Evolutionary conservation across 2,888 invertebrate genomes (phyloP).

Genomic region (Oligia strigilis): DNA sequence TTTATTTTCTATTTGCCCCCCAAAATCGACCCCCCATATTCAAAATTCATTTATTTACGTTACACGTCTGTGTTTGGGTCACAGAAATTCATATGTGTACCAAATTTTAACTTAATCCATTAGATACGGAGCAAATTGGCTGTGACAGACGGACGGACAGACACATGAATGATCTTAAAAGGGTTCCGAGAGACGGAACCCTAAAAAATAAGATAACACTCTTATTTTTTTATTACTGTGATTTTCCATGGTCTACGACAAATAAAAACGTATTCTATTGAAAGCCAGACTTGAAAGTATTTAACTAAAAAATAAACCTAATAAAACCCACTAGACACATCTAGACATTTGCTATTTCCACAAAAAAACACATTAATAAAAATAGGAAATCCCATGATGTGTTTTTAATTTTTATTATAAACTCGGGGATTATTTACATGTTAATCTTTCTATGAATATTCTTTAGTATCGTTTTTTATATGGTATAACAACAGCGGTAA

Average conservation of each 20-base stretch:
- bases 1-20: no score
- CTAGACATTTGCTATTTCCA: not conserved
- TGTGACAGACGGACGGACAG: no score
- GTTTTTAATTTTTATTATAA: conserved; percentile 6
- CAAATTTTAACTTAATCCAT: no score
- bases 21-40: no score
- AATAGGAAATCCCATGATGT: not conserved
- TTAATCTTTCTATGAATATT: conserved; percentile 39
- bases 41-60: no score
- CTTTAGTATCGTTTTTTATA: not conserved
- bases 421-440: conserved; percentile 14
- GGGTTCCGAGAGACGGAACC: no score
- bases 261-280: not conserved
- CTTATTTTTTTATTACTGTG: no score
- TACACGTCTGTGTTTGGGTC: no score
- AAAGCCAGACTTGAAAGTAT: not conserved
- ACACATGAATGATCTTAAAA: no score
- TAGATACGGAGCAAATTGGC: no score
- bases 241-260: not conserved
- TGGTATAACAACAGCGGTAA: conserved; percentile 17
- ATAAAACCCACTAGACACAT: not conserved
- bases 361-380: conserved; percentile 15
- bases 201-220: no score
- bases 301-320: not conserved
- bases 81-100: no score